Base-by-base conservation (phyloP, 2,888 invertebrate genomes). In the Sinodicranocentrus sp. region DNA sequence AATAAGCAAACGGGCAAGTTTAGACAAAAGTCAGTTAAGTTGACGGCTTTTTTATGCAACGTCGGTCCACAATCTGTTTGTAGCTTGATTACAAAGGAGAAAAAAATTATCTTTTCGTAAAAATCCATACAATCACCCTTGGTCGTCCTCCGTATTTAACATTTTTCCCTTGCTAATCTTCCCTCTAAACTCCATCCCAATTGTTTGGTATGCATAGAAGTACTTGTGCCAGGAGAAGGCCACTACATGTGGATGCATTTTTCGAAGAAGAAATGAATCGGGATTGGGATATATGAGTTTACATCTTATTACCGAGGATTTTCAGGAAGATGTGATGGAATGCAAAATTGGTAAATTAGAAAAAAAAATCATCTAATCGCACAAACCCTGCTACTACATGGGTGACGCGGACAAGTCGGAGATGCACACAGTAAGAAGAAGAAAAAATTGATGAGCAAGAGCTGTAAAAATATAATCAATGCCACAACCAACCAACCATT, bases 271-370 rank as follows among this genome's bases (percentile, higher is more conserved):
- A 19, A 52, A 39, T 39, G 8, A 52, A 1, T 52, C 52, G 52
- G 52, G 19, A 52, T 52, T 19, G 52, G 52, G 48, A 17, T n/a
- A 52, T 52, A 59, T 25, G 21, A 59, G 17, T 10, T 21, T 44
- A n/a, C 33, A 54, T 71, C 15, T 67, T 15, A 68, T 44, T 2
- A 68, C 26, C 44, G 52, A 17, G 8, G 19, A 52, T 8, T 71
- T 71, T 57, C 10, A 54, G 28, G 23, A 57, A 72, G 33, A 72
- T 72, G 72, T 72, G 72, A 72, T 43, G 72, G 72, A 72, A 72
- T 72, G 72, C 72, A 72, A 59, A 68, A 70, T 48, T 48, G 28
- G 52, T 26, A 70, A 70, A 70, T 70, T 26, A 70, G 26, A 52
- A 70, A 26, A 70, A n/a, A n/a, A n/a, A n/a, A n/a, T n/a, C 25